A percentile compares a stretch with the other conserved stretches of the same genome.
Conservation (phyloP, 2,888 invertebrate genomes). For the Pegoplata infirma region DNA sequence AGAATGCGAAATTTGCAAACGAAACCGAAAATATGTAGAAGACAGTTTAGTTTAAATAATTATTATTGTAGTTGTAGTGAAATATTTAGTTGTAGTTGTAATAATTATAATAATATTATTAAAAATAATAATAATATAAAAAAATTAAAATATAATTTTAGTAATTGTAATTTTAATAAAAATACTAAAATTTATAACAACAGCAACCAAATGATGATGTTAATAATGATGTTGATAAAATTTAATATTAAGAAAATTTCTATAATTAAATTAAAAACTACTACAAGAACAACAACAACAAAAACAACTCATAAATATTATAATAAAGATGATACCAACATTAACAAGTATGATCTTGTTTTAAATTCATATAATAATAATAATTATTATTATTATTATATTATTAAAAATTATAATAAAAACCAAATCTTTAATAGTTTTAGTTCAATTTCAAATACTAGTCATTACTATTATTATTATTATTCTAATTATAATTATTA, state of each 20-base stretch:
- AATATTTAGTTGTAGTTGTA: conserved; percentile 58
- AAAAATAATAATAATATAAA: conserved; percentile 62
- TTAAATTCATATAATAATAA: background rate
- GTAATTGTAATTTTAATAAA: conserved; percentile 57
- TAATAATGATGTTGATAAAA: conserved; percentile 34
- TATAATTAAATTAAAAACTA: conserved; percentile 49
- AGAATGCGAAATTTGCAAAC: background rate
- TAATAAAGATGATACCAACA: conserved; percentile 44
- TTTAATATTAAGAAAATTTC: conserved; percentile 46
- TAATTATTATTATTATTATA: background rate
- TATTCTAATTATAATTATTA: conserved; percentile 32
- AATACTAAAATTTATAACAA: conserved; percentile 30
- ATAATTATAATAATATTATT: conserved; percentile 60
- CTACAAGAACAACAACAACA: conserved; percentile 31
- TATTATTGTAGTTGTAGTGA: conserved; percentile 58
- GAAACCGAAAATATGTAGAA: conserved; percentile 21
- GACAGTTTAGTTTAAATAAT: conserved; percentile 31
- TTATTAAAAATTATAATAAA: conserved; percentile 30
- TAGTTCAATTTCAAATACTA: conserved; percentile 9
- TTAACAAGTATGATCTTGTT: conserved; percentile 2
- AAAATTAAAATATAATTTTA: conserved; percentile 58
- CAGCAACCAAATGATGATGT: conserved; percentile 7
- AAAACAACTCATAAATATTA: conserved; percentile 51
- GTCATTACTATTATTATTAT: conserved; percentile 4
- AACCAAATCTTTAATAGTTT: conserved; percentile 32